A percentile compares a stretch with the other conserved stretches of the same genome.
Evolutionary conservation across 1,140 invertebrate species (phyloP).

Genomic region (Doryteuthis pealeii): DNA sequence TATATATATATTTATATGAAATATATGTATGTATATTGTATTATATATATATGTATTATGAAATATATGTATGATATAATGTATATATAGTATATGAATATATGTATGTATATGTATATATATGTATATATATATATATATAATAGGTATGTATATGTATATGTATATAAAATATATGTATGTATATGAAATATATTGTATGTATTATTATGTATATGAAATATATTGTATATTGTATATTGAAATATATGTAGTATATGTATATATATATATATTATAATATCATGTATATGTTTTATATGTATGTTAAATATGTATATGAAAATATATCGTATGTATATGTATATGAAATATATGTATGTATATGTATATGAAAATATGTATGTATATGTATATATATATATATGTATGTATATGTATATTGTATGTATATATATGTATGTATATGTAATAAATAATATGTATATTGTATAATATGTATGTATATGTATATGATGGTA

Average conservation of each 20-base stretch:
- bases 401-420: neutral
- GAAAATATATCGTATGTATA: neutral
- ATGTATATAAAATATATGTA: neutral
- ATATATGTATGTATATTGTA: neutral
- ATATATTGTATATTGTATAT: neutral
- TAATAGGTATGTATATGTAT: neutral
- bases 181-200: no score
- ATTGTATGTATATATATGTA: neutral
- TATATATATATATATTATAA: neutral
- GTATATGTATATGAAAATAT: neutral
- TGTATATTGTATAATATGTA: neutral
- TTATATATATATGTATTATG: neutral
- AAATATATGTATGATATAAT: neutral
- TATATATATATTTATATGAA: neutral
- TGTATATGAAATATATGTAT: neutral
- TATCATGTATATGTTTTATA: neutral
- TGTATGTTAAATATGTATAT: neutral
- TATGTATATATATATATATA: neutral
- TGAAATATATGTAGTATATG: neutral
- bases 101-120: neutral
- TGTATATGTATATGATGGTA: neutral
- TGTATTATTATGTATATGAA: no score
- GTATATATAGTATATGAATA: neutral
- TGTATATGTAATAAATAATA: neutral
- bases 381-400: neutral